Percentiles rank a stretch among this genome's conserved stretches.
These are phyloP conservation scores for Sturmia bella DNA, from an alignment of 2,888 invertebrate species.

Conservation along the genomic window DNA sequence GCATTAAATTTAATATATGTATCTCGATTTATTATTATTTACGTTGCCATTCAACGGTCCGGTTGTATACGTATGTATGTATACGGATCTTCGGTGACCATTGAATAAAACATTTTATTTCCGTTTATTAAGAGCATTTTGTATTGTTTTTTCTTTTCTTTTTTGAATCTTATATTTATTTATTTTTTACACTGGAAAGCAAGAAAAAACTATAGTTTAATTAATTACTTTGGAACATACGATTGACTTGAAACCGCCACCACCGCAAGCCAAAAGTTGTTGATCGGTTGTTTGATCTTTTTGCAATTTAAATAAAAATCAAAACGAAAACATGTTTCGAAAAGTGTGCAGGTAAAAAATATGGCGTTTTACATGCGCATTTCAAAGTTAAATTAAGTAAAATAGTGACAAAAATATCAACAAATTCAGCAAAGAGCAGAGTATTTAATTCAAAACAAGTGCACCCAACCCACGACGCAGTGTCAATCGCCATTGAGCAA, in stretches of 20 bases:
- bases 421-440: conserved; percentile 18
- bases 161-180: neutral
- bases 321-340: conserved; percentile 30
- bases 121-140: conserved; percentile 27
- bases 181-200: neutral
- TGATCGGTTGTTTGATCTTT: conserved; percentile 46
- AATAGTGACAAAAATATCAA: conserved; percentile 25
- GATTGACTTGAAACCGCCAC: conserved; percentile 62
- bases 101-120: conserved; percentile 34
- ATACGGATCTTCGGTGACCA: conserved; percentile 5
- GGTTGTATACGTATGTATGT: conserved; percentile 30
- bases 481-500: conserved; percentile 29
- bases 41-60: neutral
- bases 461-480: conserved; percentile 56
- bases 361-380: neutral
- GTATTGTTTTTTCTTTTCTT: neutral
- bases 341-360: conserved; percentile 45
- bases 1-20: conserved; percentile 29
- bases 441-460: conserved; percentile 51
- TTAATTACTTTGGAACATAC: conserved; percentile 60
- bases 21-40: conserved; percentile 11
- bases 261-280: conserved; percentile 35
- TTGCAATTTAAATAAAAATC: conserved; percentile 19
- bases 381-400: conserved; percentile 7
- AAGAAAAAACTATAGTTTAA: conserved; percentile 52